Base-by-base conservation (phyloP, 1,140 invertebrate species). In the Drosophila serrata region DNA sequence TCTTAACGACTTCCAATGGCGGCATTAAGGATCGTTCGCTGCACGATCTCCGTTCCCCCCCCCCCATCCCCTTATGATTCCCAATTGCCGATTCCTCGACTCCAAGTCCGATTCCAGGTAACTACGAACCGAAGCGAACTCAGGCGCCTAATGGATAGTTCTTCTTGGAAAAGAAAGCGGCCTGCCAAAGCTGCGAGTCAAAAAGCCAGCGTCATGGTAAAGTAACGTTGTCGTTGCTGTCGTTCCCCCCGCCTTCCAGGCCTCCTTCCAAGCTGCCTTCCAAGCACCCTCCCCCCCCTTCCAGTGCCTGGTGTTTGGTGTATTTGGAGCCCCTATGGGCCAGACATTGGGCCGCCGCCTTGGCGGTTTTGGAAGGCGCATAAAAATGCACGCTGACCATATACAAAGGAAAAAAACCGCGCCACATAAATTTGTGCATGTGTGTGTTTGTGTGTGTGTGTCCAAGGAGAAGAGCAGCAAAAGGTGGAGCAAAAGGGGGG, bases 111-210 rank as follows among this genome's bases (percentile, higher is more conserved):
- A 55, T 77, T 77, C 74, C 74, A 77, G 74, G 74, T 77, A 77
- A 77, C 74, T 77, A 76, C 74, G 74, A 77, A 68, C 55, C 73
- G 74, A 67, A 76, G 75, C 76, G 70, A 88, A 84, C 84, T 88
- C 73, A 88, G 84, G 84, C 84, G 84, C 84, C 84, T 88, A 88
- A 88, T 88, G 84, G 80, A 80, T 88, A 90, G 85, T 80, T 88
- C 76, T 88, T 88, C 84, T 88, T 60, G 77, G 84, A 88, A 87
- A 88, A 88, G 84, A 88, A 88, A 88, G 84, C 84, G 85, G 84
- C 73, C 76, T 88, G 82, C 77, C 81, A 80, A 76, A 73, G 69
- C 76, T 73, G 57, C 46, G 46, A 46, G 48, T 65, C 51, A 53
- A 77, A 78, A 78, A 77, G 74, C 75, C 51, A 77, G 58, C 75